Percentiles rank a stretch among this genome's conserved stretches.
Evolutionary conservation across 2,113 vertebrate genomes (phyloP).

Genomic region (Prietella phreatophila): DNA sequence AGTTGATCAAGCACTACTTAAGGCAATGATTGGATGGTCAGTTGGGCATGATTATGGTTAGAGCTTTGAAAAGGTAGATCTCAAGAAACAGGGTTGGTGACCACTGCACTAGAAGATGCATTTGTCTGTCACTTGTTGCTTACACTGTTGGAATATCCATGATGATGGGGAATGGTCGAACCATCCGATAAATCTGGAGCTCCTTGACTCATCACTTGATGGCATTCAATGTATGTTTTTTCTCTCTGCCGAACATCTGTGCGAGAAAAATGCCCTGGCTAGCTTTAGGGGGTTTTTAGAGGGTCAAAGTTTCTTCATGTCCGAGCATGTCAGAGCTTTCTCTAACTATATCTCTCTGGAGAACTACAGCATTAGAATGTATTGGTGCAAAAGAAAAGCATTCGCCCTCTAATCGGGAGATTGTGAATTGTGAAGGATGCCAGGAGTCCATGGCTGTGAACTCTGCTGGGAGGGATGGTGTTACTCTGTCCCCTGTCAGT

Average conservation of each 20-base stretch:
- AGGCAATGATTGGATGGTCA: no score
- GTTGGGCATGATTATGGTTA: no score
- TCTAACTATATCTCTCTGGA: background rate
- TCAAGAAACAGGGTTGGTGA: no score
- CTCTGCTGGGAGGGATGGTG: background rate
- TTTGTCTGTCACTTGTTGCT: background rate
- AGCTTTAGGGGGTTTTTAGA: background rate
- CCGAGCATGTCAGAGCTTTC: background rate
- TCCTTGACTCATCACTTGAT: background rate
- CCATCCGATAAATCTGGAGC: background rate
- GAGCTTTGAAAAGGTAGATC: no score
- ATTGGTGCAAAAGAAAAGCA: background rate
- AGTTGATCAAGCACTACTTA: no score
- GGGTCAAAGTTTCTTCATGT: background rate
- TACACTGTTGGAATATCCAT: background rate
- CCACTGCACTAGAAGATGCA: background rate
- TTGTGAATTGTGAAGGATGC: background rate
- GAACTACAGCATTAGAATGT: background rate
- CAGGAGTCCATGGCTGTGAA: background rate
- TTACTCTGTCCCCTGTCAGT: background rate
- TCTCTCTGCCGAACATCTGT: background rate
- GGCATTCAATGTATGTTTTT: background rate
- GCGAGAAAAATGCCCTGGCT: background rate
- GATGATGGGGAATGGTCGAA: background rate
- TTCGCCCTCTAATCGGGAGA: background rate